A percentile compares a stretch with the other conserved stretches of the same genome.
Evolutionary conservation across 2,888 invertebrate species (phyloP).

Genomic region (Seira sanloemensis): DNA sequence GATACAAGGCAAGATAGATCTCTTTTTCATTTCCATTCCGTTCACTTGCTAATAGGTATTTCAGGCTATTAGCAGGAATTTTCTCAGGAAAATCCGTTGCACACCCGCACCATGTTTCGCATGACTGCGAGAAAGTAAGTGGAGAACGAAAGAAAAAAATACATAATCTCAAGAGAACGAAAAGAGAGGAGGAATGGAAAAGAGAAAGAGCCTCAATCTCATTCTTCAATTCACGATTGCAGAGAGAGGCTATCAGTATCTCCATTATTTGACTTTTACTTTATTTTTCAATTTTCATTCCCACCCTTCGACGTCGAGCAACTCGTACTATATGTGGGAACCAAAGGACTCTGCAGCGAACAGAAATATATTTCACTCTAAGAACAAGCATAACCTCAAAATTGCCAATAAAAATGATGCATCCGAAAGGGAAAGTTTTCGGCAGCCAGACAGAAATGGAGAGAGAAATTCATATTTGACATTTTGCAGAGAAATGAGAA

Average conservation of each 20-base stretch:
- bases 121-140: not conserved
- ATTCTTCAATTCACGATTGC: not conserved
- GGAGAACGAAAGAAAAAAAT: too few species aligned
- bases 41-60: not conserved
- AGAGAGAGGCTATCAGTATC: not conserved
- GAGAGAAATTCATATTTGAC: conserved; percentile 1
- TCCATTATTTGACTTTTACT: conserved; percentile 1
- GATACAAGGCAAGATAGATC: not conserved
- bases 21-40: not conserved
- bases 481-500: not conserved
- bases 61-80: not conserved
- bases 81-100: not conserved
- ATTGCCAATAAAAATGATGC: conserved; percentile 4
- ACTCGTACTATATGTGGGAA: too few species aligned
- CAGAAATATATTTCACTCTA: not conserved
- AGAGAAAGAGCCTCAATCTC: not conserved
- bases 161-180: not conserved
- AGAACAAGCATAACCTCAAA: not conserved
- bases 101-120: not conserved
- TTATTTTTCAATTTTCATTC: conserved; percentile 4
- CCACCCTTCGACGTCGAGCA: too few species aligned
- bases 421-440: not conserved
- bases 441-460: too few species aligned
- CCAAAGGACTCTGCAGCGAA: too few species aligned
- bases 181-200: not conserved